Evolutionary conservation across 2,888 invertebrate genomes (phyloP).

Genomic region (Synanthedon myopaeformis): DNA sequence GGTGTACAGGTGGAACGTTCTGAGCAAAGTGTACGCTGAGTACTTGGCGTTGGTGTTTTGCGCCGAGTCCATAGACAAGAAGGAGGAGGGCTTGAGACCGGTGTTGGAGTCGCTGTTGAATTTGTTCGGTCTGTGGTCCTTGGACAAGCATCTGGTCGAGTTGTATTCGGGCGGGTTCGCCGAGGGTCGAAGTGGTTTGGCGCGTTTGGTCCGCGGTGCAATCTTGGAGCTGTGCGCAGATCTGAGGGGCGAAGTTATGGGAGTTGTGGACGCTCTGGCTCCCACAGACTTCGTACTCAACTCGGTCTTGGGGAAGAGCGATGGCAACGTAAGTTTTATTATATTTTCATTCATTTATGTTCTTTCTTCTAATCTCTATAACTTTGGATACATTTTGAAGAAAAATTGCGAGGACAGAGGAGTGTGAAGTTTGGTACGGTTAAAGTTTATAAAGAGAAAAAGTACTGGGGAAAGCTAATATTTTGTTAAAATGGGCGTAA

Average conservation of each 20-base stretch:
- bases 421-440: too few relatives aligned
- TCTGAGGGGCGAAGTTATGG: conserved; percentile 80
- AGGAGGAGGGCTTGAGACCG: conserved; percentile 40
- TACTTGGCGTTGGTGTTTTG: conserved; percentile 70
- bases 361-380: too few relatives aligned
- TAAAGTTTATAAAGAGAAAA: too few relatives aligned
- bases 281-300: conserved; percentile 91
- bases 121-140: conserved; percentile 50
- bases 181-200: conserved; percentile 55
- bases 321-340: conserved; percentile 77
- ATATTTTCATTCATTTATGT: not conserved
- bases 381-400: too few relatives aligned
- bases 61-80: conserved; percentile 50
- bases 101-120: conserved; percentile 60
- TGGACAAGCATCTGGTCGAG: conserved; percentile 79
- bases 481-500: too few relatives aligned
- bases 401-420: too few relatives aligned
- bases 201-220: conserved; percentile 73
- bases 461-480: too few relatives aligned
- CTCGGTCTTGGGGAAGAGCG: conserved; percentile 85
- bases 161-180: conserved; percentile 78
- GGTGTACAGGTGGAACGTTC: conserved; percentile 80
- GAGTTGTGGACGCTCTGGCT: conserved; percentile 86
- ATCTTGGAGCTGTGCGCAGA: conserved; percentile 76
- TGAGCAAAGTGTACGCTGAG: conserved; percentile 85